These are phyloP conservation scores for Papilio gigon DNA, from an alignment of 2,888 invertebrate genomes.

Conservation along the genomic window DNA sequence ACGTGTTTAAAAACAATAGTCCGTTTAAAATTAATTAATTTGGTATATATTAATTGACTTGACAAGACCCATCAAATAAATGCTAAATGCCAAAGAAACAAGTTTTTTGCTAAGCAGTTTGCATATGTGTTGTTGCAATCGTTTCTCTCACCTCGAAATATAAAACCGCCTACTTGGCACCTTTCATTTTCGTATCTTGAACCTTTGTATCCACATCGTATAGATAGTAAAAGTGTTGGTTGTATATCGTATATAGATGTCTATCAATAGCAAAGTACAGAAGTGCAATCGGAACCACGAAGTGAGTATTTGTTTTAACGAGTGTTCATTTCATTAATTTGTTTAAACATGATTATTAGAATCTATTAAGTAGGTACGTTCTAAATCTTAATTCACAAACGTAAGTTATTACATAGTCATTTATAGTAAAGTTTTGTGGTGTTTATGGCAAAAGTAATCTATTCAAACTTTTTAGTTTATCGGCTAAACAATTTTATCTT, in stretches of 20 bases:
- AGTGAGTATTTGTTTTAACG: conserved; percentile 47
- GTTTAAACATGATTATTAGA: not conserved
- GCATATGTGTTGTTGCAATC: not conserved
- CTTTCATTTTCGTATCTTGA: conserved; percentile 33
- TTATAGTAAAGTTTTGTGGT: no score
- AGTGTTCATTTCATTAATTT: not conserved
- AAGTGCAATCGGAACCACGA: conserved; percentile 49
- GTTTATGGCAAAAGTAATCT: no score
- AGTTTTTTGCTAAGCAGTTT: conserved; percentile 13
- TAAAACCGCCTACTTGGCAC: conserved; percentile 34
- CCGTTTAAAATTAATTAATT: not conserved
- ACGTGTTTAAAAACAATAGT: not conserved
- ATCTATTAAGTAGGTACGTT: not conserved
- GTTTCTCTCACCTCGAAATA: conserved; percentile 17
- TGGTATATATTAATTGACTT: not conserved
- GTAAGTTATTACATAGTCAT: not conserved
- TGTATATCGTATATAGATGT: conserved; percentile 46
- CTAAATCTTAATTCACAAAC: not conserved
- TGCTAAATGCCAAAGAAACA: conserved; percentile 1
- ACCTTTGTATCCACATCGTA: conserved; percentile 41
- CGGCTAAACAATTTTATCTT: no score
- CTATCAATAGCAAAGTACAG: conserved; percentile 51
- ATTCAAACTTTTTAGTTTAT: no score
- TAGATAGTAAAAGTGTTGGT: conserved; percentile 38
- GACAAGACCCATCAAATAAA: not conserved